phyloP scores from a whole-genome alignment of 2,888 invertebrate genomes.

The Tipula helvola region DNA sequence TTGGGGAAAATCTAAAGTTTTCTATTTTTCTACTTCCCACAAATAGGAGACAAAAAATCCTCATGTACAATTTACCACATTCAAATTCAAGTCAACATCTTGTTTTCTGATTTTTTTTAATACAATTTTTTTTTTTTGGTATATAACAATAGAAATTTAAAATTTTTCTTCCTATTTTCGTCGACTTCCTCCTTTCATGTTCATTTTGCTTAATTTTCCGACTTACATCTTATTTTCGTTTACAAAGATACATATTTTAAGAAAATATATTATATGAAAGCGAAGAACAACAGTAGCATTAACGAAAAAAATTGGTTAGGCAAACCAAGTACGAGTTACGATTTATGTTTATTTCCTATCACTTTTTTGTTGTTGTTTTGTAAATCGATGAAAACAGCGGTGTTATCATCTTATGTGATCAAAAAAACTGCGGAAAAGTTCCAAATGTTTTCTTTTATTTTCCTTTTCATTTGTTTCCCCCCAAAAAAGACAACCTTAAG shows the following conservation, averaged over 20 bases:
- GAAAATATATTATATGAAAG: not conserved
- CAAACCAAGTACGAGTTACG: not conserved
- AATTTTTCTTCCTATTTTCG: not conserved
- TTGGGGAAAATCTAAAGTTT: not conserved
- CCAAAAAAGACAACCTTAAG: not conserved
- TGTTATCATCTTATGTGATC: not conserved
- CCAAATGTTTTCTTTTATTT: not conserved
- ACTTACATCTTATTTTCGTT: not conserved
- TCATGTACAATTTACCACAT: not conserved
- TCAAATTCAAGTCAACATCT: not conserved
- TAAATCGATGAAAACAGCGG: not conserved
- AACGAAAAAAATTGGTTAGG: not conserved
- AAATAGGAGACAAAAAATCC: not conserved
- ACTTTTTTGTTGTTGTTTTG: not conserved
- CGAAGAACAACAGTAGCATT: not conserved
- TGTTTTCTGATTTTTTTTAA: not conserved
- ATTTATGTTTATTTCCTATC: not conserved
- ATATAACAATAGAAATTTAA: not conserved
- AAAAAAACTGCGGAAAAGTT: not conserved
- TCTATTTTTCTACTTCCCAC: not conserved
- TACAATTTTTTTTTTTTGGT: not conserved
- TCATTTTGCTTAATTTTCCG: not conserved
- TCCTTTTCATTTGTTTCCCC: not conserved
- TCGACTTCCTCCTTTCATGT: not conserved
- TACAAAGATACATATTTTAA: not conserved